phyloP scores from a whole-genome alignment of 2,113 vertebrate genomes.

The Rhegmatorhina hoffmannsi region DNA sequence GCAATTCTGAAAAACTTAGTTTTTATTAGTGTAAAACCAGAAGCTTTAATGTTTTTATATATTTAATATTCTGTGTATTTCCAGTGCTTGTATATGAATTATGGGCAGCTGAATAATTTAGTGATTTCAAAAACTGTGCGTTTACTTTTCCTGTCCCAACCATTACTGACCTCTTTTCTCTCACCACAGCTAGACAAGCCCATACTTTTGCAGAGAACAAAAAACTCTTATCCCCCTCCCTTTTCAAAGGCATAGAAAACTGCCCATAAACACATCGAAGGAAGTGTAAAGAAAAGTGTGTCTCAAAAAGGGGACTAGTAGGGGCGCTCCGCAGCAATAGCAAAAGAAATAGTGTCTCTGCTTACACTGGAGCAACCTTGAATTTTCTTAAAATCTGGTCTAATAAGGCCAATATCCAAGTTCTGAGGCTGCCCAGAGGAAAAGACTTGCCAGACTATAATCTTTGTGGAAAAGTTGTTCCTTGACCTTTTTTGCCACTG shows the following conservation, averaged over 20 bases:
- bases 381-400: conserved; percentile 50
- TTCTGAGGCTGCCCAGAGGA: conserved; percentile 38
- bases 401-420: conserved; percentile 22
- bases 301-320: not conserved
- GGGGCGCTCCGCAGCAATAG: not conserved
- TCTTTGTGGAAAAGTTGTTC: conserved; percentile 65
- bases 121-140: not conserved
- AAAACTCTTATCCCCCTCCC: not conserved
- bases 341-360: not conserved
- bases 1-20: not conserved
- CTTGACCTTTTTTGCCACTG: conserved; percentile 63
- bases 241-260: not conserved
- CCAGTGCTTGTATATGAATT: not conserved
- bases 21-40: not conserved
- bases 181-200: not conserved
- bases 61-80: not conserved
- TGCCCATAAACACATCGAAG: not conserved
- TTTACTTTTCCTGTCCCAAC: not conserved
- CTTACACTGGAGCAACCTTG: not conserved
- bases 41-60: not conserved
- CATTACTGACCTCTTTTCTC: not conserved
- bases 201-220: not conserved
- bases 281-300: not conserved
- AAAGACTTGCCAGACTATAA: conserved; percentile 47
- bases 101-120: not conserved